These are phyloP conservation scores for Varanus komodoensis DNA, from an alignment of 2,113 vertebrate species.

Conservation along the genomic window DNA sequence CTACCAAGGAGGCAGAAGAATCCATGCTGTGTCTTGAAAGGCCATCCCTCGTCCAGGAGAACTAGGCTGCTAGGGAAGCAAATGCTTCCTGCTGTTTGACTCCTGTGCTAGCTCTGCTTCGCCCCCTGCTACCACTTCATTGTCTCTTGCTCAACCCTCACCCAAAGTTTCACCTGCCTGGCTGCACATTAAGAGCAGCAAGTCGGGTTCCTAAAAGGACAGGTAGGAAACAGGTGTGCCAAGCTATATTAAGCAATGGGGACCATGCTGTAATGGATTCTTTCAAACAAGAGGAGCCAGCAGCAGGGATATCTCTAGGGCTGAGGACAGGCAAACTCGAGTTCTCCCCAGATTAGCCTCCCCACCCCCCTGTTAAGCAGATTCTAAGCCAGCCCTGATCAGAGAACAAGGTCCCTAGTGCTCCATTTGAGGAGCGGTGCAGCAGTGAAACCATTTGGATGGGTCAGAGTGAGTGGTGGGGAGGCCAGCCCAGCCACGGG, in stretches of 20 bases:
- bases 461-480: not conserved
- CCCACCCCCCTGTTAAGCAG: not conserved
- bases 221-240: not conserved
- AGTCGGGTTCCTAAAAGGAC: not conserved
- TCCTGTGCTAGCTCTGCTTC: not conserved
- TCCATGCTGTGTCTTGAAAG: slow-evolving; percentile 29
- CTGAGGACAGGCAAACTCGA: not conserved
- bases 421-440: not conserved
- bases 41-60: not conserved
- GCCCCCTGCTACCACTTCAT: not conserved
- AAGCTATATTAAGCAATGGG: not conserved
- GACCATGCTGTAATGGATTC: not conserved
- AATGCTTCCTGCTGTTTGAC: not conserved
- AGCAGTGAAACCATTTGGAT: not conserved
- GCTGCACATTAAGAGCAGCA: not conserved
- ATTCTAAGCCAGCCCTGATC: not conserved
- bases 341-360: not conserved
- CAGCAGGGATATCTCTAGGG: not conserved
- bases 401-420: not conserved
- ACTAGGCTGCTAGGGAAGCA: slow-evolving; percentile 15
- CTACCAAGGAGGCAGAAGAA: slow-evolving; percentile 3
- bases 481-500: not conserved
- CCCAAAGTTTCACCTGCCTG: not conserved
- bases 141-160: not conserved
- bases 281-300: not conserved